phyloP scores from a whole-genome alignment of 2,888 invertebrate genomes.

The Achlya flavicornis region DNA sequence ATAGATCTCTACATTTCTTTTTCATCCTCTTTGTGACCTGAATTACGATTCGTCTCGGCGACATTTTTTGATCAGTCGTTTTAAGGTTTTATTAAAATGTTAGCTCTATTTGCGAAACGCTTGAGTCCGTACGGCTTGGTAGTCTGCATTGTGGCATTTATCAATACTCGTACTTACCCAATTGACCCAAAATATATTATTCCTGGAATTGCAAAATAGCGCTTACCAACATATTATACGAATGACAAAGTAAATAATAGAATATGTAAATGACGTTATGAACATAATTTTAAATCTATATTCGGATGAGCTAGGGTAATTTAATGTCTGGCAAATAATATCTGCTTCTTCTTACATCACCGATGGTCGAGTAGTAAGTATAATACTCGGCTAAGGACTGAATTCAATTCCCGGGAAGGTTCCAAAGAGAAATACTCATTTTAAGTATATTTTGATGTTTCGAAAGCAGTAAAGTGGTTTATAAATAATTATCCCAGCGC shows the following conservation, averaged over 20 bases:
- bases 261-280: not conserved
- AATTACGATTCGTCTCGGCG: no score
- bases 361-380: no score
- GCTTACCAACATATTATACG: not conserved
- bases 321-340: no score
- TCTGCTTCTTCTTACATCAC: no score
- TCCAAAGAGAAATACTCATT: no score
- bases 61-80: not conserved
- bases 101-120: not conserved
- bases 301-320: no score
- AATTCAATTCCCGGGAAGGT: no score
- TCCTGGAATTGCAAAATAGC: not conserved
- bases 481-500: not conserved
- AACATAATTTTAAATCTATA: not conserved
- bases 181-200: constrained; percentile 1
- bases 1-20: not conserved
- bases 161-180: no score
- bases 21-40: not conserved
- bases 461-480: not conserved
- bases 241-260: not conserved
- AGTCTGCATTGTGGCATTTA: no score
- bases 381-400: no score
- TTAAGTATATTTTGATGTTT: no score
- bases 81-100: not conserved
- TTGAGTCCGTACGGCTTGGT: not conserved